Evolutionary conservation across 2,797 vertebrate species (phyloP).

Genomic region (Allobates femoralis): DNA sequence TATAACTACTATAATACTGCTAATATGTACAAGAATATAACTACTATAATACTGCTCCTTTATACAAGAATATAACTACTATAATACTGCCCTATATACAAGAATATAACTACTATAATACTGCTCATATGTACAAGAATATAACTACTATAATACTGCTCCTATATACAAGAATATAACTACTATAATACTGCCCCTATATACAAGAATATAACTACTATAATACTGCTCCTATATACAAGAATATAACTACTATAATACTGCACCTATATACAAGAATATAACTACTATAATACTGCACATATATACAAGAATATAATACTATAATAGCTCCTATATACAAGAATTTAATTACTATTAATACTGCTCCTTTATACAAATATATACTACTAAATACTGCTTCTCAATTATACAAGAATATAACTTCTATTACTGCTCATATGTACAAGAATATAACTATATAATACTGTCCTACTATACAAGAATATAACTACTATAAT

Average conservation of each 20-base stretch:
- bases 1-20: constrained; percentile 4
- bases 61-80: no score
- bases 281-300: neutral
- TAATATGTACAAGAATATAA: no score
- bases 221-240: neutral
- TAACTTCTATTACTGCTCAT: neutral
- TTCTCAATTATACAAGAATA: neutral
- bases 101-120: constrained; percentile 4
- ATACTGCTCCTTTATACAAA: neutral
- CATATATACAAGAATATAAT: no score
- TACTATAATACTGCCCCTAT: neutral
- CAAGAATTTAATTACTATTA: neutral
- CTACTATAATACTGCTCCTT: no score
- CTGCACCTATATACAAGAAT: neutral
- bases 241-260: neutral
- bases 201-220: neutral
- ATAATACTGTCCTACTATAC: no score
- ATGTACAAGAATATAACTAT: neutral
- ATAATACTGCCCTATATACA: no score
- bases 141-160: neutral
- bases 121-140: neutral
- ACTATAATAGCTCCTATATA: neutral
- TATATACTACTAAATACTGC: neutral
- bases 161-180: constrained; percentile 1
- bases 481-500: no score